These are phyloP conservation scores for Meteorus sp. DNA, from an alignment of 1,140 invertebrate genomes.

Conservation along the genomic window DNA sequence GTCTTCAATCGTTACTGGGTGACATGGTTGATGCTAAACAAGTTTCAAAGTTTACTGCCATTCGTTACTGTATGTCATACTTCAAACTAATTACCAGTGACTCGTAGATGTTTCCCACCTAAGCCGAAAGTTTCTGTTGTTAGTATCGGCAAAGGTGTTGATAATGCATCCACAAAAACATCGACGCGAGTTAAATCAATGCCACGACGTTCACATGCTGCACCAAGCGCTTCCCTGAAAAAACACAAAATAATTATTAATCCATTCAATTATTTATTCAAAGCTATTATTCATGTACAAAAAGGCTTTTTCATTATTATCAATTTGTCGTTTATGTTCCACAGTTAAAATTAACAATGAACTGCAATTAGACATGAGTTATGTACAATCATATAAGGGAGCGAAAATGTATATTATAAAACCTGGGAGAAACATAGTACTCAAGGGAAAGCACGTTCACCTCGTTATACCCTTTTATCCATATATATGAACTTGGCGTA, in stretches of 20 bases:
- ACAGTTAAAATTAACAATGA: background rate
- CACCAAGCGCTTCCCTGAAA: slow-evolving; percentile 59
- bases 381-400: slow-evolving; percentile 13
- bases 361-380: slow-evolving; percentile 7
- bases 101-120: slow-evolving; percentile 71
- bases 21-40: background rate
- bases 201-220: slow-evolving; percentile 62
- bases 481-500: background rate
- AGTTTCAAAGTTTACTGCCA: background rate
- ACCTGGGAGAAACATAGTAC: background rate
- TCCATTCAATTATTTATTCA: background rate
- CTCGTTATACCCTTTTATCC: background rate
- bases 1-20: background rate
- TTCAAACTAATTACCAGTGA: slow-evolving; percentile 63
- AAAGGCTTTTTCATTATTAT: background rate
- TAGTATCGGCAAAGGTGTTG: slow-evolving; percentile 62
- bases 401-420: slow-evolving; percentile 4
- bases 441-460: slow-evolving; percentile 9
- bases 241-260: background rate
- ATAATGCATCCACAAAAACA: slow-evolving; percentile 68
- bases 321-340: background rate
- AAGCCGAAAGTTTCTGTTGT: slow-evolving; percentile 68
- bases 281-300: background rate
- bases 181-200: slow-evolving; percentile 66
- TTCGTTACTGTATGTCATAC: background rate